Conservation (phyloP, 2,888 invertebrate genomes). For the Didymodactylos carnosus region DNA sequence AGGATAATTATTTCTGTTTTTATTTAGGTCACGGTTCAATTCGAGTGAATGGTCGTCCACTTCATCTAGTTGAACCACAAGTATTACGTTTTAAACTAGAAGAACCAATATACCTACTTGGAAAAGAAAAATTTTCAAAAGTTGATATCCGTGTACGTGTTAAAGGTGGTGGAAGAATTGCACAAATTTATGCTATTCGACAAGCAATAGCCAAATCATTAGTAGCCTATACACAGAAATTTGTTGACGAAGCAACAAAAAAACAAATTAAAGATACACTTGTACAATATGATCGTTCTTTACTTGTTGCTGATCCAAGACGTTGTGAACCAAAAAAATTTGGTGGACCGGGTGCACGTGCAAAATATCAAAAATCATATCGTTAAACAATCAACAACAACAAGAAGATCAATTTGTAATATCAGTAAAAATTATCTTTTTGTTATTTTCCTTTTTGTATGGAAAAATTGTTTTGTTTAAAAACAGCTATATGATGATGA, state of each 20-base stretch:
- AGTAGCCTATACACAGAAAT: constrained; percentile 94
- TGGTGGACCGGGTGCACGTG: constrained; percentile 96
- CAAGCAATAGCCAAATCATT: constrained; percentile 94
- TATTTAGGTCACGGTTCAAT: constrained; percentile 73
- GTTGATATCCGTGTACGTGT: constrained; percentile 95
- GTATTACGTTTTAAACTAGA: constrained; percentile 62
- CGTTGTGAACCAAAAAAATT: constrained; percentile 99
- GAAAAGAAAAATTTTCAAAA: constrained; percentile 70
- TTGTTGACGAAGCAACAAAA: constrained; percentile 95
- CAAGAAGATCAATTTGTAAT: too few relatives aligned
- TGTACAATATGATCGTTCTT: constrained; percentile 84
- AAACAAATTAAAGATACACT: constrained; percentile 96
- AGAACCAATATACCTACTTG: constrained; percentile 39
- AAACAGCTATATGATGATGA: too few relatives aligned
- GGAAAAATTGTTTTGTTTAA: too few relatives aligned
- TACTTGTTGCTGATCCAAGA: constrained; percentile 92
- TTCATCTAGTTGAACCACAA: constrained; percentile 84
- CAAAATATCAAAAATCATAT: constrained; percentile 99
- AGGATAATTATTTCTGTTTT: constrained; percentile 38
- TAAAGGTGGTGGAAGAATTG: constrained; percentile 92
- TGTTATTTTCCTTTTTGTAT: too few relatives aligned
- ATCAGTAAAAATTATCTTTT: too few relatives aligned
- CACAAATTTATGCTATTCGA: constrained; percentile 93
- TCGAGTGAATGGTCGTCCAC: constrained; percentile 83
- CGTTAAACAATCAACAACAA: constrained; percentile 56